A percentile compares a stretch with the other conserved stretches of the same genome.
Evolutionary conservation across 1,140 invertebrate genomes (phyloP).

Genomic region (Stenopsyche tienmushanensis): DNA sequence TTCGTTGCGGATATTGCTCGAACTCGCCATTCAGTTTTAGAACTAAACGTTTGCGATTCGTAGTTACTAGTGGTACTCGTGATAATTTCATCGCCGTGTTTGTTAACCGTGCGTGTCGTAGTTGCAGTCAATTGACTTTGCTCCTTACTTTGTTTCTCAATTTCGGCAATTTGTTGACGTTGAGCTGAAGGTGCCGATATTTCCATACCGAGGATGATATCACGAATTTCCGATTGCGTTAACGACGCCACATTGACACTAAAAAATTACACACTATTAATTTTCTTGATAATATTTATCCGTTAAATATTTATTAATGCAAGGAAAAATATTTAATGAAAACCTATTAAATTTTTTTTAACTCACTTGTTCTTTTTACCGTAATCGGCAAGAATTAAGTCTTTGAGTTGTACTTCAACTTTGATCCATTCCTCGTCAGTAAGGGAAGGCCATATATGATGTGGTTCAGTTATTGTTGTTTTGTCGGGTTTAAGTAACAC

Average conservation of each 20-base stretch:
- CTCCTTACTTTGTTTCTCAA: constrained; percentile 99
- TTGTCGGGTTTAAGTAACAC: constrained; percentile 98
- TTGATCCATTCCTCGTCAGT: constrained; percentile 99
- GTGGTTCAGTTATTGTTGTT: constrained; percentile 96
- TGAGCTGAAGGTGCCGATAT: constrained; percentile 98
- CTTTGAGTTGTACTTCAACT: constrained; percentile 97
- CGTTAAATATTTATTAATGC: too few relatives aligned
- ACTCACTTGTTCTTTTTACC: constrained; percentile 97
- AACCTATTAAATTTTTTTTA: not conserved
- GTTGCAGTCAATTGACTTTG: constrained; percentile 98
- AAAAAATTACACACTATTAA: too few relatives aligned
- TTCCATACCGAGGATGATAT: constrained; percentile 99
- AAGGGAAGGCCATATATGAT: constrained; percentile 99
- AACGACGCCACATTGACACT: constrained; percentile 97
- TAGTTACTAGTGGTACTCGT: constrained; percentile 99
- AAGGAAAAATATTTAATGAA: not conserved
- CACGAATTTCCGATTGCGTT: constrained; percentile 98
- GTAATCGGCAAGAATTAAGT: constrained; percentile 98
- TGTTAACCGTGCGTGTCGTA: constrained; percentile 97
- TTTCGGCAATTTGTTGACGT: constrained; percentile 98
- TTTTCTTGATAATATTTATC: too few relatives aligned
- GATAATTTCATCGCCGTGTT: constrained; percentile 99
- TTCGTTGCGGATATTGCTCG: constrained; percentile 98
- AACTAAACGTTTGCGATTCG: constrained; percentile 96
- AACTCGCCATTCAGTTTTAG: constrained; percentile 98